Conservation (phyloP, 2,888 invertebrate species). For the Xiphydria camelus region DNA sequence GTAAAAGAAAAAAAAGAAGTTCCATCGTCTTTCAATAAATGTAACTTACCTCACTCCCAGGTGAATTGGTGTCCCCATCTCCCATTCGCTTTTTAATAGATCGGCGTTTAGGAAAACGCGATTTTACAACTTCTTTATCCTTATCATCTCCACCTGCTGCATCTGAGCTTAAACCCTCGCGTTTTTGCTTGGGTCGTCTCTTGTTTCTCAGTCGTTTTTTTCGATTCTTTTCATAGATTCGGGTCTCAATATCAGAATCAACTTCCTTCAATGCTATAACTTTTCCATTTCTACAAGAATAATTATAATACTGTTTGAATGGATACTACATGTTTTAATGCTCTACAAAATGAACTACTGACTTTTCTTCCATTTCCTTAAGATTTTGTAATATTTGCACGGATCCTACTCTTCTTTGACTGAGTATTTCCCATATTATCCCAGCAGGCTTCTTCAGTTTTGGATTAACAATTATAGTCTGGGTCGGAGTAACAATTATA, state of each 20-base stretch:
- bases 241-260: constrained; percentile 71
- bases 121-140: constrained; percentile 20
- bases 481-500: constrained; percentile 82
- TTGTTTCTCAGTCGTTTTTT: constrained; percentile 18
- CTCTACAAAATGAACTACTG: constrained; percentile 40
- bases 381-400: constrained; percentile 76
- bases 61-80: constrained; percentile 43
- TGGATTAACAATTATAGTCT: constrained; percentile 68
- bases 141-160: constrained; percentile 20
- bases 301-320: too few species aligned
- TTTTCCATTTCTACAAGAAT: constrained; percentile 62
- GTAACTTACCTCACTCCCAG: constrained; percentile 28
- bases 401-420: constrained; percentile 70
- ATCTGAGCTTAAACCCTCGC: constrained; percentile 11
- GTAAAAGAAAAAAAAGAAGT: constrained; percentile 41
- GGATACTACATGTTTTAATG: too few species aligned
- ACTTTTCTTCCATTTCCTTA: constrained; percentile 71
- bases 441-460: constrained; percentile 69
- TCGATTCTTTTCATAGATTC: constrained; percentile 35
- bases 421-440: constrained; percentile 80
- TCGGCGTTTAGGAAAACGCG: constrained; percentile 26
- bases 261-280: constrained; percentile 68
- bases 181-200: constrained; percentile 14
- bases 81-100: constrained; percentile 28
- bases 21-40: constrained; percentile 30